These are phyloP conservation scores for Amblyornis subalaris DNA, from an alignment of 2,113 vertebrate genomes.

Conservation along the genomic window DNA sequence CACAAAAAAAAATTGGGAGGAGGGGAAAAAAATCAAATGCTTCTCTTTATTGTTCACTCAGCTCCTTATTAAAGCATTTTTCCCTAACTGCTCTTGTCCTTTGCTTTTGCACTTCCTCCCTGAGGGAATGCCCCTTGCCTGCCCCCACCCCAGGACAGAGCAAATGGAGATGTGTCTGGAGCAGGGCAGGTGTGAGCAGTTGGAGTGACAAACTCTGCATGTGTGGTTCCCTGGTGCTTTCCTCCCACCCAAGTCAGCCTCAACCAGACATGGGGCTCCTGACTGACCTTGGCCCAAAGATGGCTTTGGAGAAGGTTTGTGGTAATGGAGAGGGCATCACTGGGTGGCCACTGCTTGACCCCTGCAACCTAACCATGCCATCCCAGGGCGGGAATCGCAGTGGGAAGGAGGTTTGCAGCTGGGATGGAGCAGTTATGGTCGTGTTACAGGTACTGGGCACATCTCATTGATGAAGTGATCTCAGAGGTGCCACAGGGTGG, in stretches of 20 bases:
- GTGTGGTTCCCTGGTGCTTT: background rate
- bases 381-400: accelerated
- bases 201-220: background rate
- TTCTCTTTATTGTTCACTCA: background rate
- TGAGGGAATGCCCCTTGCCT: background rate
- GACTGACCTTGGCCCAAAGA: background rate
- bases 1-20: accelerated
- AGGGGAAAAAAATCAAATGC: background rate
- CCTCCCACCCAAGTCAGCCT: background rate
- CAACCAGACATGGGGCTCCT: background rate
- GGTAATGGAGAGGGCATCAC: background rate
- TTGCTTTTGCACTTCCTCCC: background rate
- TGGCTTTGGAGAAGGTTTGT: background rate
- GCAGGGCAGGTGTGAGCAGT: background rate
- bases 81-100: background rate
- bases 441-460: background rate
- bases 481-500: background rate
- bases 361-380: accelerated
- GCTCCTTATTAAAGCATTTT: conserved; percentile 15
- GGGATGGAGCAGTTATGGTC: background rate
- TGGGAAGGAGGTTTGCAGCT: background rate
- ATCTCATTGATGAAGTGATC: background rate
- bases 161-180: background rate
- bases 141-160: background rate
- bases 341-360: background rate